These are phyloP conservation scores for Nesidiocoris tenuis DNA, from an alignment of 2,888 invertebrate species.

Conservation along the genomic window DNA sequence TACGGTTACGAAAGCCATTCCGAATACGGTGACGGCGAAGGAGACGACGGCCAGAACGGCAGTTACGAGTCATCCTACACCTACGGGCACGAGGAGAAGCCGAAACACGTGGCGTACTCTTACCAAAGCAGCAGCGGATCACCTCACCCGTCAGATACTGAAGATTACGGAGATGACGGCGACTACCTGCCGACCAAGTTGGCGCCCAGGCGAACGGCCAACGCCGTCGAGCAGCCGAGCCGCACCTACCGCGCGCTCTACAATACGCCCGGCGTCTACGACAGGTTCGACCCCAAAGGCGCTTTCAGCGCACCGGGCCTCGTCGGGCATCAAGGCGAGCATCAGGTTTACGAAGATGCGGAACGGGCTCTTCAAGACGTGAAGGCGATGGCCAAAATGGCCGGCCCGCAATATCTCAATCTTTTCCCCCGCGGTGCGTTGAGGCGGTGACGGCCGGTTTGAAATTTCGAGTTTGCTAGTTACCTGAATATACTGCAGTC, in stretches of 20 bases:
- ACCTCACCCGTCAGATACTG: conserved; percentile 22
- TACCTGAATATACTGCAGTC: no score
- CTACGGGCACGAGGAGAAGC: conserved; percentile 54
- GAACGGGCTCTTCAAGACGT: conserved; percentile 17
- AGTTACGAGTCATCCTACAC: conserved; percentile 51
- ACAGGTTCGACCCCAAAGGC: conserved; percentile 17
- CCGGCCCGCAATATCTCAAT: conserved; percentile 42
- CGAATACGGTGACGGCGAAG: conserved; percentile 61
- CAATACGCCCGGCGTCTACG: conserved; percentile 14
- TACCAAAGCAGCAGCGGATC: conserved; percentile 47
- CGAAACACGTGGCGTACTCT: conserved; percentile 49
- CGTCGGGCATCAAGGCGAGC: neutral
- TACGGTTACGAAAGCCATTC: conserved; percentile 70
- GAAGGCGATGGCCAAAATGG: conserved; percentile 31
- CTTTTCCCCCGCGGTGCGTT: conserved; percentile 22
- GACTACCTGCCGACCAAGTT: conserved; percentile 42
- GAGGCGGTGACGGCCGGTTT: neutral
- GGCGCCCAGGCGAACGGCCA: conserved; percentile 11
- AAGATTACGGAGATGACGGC: conserved; percentile 36
- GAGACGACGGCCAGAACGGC: conserved; percentile 52
- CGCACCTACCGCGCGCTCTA: neutral
- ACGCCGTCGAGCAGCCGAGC: neutral
- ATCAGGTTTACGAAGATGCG: conserved; percentile 19
- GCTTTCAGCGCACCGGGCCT: conserved; percentile 11
- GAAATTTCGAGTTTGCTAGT: no score